Percentiles rank a stretch among this genome's conserved stretches.
These are phyloP conservation scores for Diplosoma virens DNA, from an alignment of 23 tunicate species.

Conservation along the genomic window DNA sequence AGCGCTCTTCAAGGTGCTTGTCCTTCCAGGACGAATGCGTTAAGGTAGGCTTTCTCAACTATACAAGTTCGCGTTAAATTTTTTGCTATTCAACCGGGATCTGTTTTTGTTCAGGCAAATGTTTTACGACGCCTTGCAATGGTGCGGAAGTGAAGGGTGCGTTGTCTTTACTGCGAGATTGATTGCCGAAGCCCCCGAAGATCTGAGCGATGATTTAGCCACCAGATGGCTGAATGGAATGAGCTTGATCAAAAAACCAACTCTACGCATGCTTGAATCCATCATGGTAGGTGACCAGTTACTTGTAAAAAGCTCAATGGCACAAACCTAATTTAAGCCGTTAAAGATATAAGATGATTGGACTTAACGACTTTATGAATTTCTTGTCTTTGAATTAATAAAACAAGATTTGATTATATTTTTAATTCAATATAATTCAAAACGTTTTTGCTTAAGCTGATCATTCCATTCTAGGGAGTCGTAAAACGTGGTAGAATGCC, in stretches of 20 bases:
- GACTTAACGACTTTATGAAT: too few relatives aligned
- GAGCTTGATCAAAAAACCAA: constrained; percentile 77
- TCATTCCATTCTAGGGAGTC: constrained; percentile 32
- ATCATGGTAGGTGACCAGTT: constrained; percentile 65
- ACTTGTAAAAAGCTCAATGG: too few relatives aligned
- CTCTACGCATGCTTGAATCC: constrained; percentile 48
- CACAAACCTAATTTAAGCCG: too few relatives aligned
- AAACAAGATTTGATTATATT: too few relatives aligned
- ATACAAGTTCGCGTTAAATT: too few relatives aligned
- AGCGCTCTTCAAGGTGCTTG: constrained; percentile 66
- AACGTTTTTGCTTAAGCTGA: too few relatives aligned
- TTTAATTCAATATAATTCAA: too few relatives aligned
- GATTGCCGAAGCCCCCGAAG: constrained; percentile 49
- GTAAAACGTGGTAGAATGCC: constrained; percentile 31
- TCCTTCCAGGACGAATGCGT: constrained; percentile 19
- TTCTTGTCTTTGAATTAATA: too few relatives aligned
- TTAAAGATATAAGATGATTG: too few relatives aligned
- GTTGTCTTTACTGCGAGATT: constrained; percentile 52
- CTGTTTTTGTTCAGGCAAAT: constrained; percentile 49
- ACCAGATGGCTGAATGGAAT: constrained; percentile 73
- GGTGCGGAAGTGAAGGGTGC: constrained; percentile 94
- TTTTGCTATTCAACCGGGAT: too few relatives aligned
- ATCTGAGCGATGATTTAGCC: constrained; percentile 44
- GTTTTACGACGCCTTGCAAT: constrained; percentile 82
- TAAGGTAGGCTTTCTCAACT: constrained; percentile 27